A percentile compares a stretch with the other conserved stretches of the same genome.
phyloP scores from a whole-genome alignment of 2,113 vertebrate species.

The Osmerus mordax region DNA sequence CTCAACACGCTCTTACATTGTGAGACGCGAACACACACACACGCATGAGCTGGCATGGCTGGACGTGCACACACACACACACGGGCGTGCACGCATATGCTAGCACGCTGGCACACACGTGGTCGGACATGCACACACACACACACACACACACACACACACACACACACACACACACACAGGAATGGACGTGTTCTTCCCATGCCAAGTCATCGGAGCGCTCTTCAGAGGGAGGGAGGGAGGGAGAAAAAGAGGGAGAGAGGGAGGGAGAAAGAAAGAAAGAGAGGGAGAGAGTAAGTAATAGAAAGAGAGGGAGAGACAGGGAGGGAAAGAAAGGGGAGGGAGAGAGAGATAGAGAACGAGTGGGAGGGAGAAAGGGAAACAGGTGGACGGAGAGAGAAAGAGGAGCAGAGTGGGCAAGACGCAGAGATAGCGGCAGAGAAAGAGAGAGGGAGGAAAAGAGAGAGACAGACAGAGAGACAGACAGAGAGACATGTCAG shows the following conservation, averaged over 20 bases:
- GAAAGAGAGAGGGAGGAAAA: background rate
- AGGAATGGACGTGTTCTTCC: background rate
- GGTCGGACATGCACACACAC: background rate
- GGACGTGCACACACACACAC: background rate
- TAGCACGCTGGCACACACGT: background rate
- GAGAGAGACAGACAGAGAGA: no score
- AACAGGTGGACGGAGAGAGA: background rate
- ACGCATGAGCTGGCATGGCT: background rate
- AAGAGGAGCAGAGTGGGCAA: background rate
- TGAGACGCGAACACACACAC: background rate
- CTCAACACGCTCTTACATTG: background rate
- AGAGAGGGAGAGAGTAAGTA: background rate
- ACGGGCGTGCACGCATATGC: background rate
- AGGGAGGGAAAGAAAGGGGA: background rate
- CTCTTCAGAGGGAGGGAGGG: background rate
- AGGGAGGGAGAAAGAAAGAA: background rate
- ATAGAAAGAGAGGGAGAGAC: background rate
- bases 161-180: background rate
- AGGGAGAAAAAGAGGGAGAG: no score
- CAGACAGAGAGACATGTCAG: constrained; percentile 9
- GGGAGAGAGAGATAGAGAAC: background rate
- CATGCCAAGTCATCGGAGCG: background rate
- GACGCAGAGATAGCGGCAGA: background rate
- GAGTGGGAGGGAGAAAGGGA: constrained; percentile 3
- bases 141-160: no score